Evolutionary conservation across 92 coral and sea anemone species (phyloP).

Genomic region (Isaurus tuberculatus): DNA sequence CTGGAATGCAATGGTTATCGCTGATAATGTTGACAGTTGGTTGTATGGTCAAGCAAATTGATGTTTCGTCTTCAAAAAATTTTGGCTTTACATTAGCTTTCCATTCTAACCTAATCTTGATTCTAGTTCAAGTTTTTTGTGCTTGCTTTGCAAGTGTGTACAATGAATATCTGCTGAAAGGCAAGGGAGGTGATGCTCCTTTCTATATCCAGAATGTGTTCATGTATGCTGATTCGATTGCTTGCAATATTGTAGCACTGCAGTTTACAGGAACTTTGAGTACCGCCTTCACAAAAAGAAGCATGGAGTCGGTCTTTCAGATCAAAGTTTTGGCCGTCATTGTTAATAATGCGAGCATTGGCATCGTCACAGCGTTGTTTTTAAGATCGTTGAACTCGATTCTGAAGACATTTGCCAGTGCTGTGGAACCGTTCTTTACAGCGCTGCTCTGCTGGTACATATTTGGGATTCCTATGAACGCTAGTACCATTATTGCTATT

Average conservation of each 20-base stretch:
- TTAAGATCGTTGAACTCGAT: conserved; percentile 88
- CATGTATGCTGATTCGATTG: conserved; percentile 92
- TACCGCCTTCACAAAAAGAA: conserved; percentile 79
- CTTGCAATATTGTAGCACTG: conserved; percentile 82
- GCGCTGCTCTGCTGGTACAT: conserved; percentile 92
- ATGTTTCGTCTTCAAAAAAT: conserved; percentile 53
- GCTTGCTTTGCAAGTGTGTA: conserved; percentile 98
- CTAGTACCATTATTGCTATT: conserved; percentile 86
- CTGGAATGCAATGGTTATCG: conserved; percentile 86
- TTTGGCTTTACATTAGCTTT: conserved; percentile 67
- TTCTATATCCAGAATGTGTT: conserved; percentile 89
- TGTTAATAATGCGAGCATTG: conserved; percentile 88
- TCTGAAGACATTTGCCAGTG: conserved; percentile 96
- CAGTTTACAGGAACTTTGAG: conserved; percentile 72
- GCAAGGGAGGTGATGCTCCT: conserved; percentile 87
- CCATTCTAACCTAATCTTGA: conserved; percentile 77
- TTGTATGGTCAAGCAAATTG: conserved; percentile 87
- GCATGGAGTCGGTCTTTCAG: conserved; percentile 69
- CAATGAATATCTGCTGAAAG: conserved; percentile 94
- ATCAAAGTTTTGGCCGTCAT: conserved; percentile 84
- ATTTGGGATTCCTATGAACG: conserved; percentile 91
- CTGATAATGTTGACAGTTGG: conserved; percentile 83
- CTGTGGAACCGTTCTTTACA: conserved; percentile 93
- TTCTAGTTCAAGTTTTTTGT: conserved; percentile 92
- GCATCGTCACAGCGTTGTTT: conserved; percentile 90